Conservation (phyloP, 2,113 vertebrate species). For the Pygoscelis adeliae region DNA sequence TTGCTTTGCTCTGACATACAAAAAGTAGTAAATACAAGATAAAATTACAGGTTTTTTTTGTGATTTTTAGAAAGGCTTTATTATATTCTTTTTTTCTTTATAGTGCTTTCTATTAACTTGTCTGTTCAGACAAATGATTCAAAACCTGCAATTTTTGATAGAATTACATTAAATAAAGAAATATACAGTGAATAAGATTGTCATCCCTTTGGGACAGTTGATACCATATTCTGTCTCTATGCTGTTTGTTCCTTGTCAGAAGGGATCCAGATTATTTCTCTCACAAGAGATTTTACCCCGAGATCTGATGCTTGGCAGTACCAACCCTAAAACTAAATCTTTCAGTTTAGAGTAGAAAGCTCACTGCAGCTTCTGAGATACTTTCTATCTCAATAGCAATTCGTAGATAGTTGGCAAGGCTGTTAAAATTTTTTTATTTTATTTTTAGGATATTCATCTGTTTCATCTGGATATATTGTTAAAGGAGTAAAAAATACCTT, state of each 20-base stretch:
- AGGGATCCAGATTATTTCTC: background rate
- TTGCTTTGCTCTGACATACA: background rate
- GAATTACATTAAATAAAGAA: background rate
- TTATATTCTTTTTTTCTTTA: background rate
- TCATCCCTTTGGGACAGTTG: background rate
- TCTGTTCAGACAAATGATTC: background rate
- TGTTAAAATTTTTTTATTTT: background rate
- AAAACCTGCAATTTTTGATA: background rate
- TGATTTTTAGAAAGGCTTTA: background rate
- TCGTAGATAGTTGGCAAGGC: background rate
- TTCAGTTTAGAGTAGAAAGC: background rate
- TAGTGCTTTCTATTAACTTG: background rate
- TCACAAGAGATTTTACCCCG: background rate
- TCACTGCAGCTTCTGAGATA: background rate
- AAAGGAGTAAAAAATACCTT: background rate
- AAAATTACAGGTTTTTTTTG: accelerated
- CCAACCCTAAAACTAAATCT: background rate
- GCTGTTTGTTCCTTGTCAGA: background rate
- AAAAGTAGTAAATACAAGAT: background rate
- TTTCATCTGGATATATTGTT: background rate
- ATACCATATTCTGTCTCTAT: background rate
- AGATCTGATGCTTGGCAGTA: background rate
- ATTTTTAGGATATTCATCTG: background rate
- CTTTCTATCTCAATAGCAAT: background rate
- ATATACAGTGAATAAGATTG: background rate